These are phyloP conservation scores for Leptinotarsa rubiginosa DNA, from an alignment of 2,888 invertebrate species.

Conservation along the genomic window DNA sequence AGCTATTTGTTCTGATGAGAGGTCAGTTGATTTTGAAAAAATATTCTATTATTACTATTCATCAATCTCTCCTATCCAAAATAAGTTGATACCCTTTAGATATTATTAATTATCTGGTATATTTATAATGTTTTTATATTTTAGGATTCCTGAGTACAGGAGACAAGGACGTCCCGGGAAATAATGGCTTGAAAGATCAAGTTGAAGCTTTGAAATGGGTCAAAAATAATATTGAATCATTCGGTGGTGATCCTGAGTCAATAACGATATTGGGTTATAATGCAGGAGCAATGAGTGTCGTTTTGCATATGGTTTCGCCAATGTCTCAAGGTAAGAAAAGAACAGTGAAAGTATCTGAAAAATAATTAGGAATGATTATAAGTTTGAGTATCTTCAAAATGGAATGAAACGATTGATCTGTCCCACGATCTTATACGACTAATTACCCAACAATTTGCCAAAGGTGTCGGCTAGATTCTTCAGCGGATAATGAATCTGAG, in stretches of 20 bases:
- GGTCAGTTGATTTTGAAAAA: too few relatives aligned
- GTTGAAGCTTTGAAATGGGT: slow-evolving; percentile 76
- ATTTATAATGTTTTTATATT: background rate
- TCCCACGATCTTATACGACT: too few relatives aligned
- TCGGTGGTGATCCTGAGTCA: slow-evolving; percentile 75
- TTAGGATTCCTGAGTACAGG: slow-evolving; percentile 71
- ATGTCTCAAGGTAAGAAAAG: slow-evolving; percentile 70
- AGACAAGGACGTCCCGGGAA: slow-evolving; percentile 75
- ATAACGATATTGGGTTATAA: slow-evolving; percentile 76
- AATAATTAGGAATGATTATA: background rate
- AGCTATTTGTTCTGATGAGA: too few relatives aligned
- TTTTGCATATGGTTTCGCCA: slow-evolving; percentile 72
- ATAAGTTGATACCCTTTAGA: too few relatives aligned
- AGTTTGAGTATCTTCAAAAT: background rate
- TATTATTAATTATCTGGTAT: too few relatives aligned
- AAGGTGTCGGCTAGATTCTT: too few relatives aligned
- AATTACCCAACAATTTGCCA: too few relatives aligned
- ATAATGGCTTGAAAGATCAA: slow-evolving; percentile 79
- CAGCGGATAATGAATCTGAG: too few relatives aligned
- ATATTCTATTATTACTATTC: too few relatives aligned
- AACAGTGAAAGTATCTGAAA: background rate
- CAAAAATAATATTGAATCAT: slow-evolving; percentile 73
- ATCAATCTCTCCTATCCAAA: too few relatives aligned
- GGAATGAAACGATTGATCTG: too few relatives aligned
- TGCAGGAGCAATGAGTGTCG: slow-evolving; percentile 65